These are phyloP conservation scores for Neofelis nebulosa DNA, from an alignment of 2,113 vertebrate species.

Conservation along the genomic window DNA sequence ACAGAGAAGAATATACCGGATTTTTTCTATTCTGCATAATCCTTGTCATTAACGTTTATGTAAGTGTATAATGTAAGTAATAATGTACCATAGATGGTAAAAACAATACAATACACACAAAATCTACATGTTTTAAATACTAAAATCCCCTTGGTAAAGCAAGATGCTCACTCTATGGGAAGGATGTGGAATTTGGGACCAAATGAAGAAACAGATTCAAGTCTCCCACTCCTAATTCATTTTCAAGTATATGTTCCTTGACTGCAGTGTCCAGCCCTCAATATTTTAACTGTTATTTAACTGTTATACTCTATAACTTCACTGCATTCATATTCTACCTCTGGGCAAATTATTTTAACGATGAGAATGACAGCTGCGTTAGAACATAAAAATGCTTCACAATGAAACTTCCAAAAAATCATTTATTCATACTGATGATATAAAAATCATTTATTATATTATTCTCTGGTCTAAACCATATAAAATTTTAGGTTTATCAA, in stretches of 20 bases:
- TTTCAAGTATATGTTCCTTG: background rate
- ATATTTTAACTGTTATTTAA: slow-evolving; percentile 32
- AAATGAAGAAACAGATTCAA: background rate
- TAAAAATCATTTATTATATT: background rate
- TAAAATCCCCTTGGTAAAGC: background rate
- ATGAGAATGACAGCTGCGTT: background rate
- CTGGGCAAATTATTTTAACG: background rate
- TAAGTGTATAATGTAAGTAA: background rate
- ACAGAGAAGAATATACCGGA: background rate
- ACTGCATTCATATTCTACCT: slow-evolving; percentile 1
- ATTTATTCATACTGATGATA: too few species aligned
- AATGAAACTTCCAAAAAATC: slow-evolving; percentile 21
- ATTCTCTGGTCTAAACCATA: background rate
- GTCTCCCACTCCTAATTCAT: background rate
- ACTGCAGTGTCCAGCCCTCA: background rate
- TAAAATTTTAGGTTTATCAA: background rate
- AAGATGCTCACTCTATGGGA: background rate
- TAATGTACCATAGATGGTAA: background rate
- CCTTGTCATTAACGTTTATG: background rate
- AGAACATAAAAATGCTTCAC: slow-evolving; percentile 53
- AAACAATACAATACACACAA: background rate
- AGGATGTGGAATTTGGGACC: background rate
- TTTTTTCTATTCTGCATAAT: background rate
- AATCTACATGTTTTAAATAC: slow-evolving; percentile 16
- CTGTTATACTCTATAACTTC: background rate